Conservation (phyloP, 2,888 invertebrate genomes). For the Trypoxylon attenuatum region DNA sequence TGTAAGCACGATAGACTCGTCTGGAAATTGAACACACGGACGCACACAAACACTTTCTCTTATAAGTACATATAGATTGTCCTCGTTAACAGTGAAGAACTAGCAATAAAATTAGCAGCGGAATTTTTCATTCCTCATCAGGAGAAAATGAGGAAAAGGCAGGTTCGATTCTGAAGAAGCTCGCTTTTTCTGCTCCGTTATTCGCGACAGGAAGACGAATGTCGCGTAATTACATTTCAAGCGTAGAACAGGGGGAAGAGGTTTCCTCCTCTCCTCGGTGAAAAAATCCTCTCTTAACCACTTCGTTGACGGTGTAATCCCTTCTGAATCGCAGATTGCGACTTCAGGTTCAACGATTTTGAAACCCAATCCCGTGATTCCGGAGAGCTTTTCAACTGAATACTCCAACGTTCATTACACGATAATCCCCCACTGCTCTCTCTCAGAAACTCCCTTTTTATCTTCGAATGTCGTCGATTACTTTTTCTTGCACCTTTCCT, state of each 20-base stretch:
- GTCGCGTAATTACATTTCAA: constrained; percentile 46
- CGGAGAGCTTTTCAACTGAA: too few species aligned
- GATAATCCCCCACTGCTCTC: too few species aligned
- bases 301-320: constrained; percentile 20
- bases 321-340: constrained; percentile 1
- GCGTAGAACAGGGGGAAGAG: background rate
- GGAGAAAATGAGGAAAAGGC: background rate
- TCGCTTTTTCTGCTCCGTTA: constrained; percentile 1
- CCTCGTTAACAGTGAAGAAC: too few species aligned
- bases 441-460: too few species aligned
- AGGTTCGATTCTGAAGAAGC: constrained; percentile 1
- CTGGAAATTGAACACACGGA: too few species aligned
- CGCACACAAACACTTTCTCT: too few species aligned
- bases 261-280: too few species aligned
- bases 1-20: too few species aligned
- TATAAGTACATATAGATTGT: background rate
- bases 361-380: background rate
- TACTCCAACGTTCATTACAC: too few species aligned
- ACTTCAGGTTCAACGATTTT: background rate
- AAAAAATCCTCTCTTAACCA: constrained; percentile 11
- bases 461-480: too few species aligned
- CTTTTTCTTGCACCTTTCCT: too few species aligned
- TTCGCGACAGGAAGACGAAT: constrained; percentile 7
- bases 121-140: background rate
- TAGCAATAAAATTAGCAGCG: background rate